Evolutionary conservation across 1,140 invertebrate genomes (phyloP).

Genomic region (Diuraphis noxia): DNA sequence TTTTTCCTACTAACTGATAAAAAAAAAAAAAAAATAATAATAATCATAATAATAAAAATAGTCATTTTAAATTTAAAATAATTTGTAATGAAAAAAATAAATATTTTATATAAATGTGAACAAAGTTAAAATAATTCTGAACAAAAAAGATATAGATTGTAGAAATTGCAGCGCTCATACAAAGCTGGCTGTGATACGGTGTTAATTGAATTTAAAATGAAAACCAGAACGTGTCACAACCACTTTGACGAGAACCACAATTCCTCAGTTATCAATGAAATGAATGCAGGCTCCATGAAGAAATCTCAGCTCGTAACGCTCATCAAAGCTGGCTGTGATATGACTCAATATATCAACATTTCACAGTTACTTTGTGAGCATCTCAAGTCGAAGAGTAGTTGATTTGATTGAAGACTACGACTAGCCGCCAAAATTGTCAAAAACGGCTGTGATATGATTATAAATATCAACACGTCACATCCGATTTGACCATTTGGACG

Average conservation of each 20-base stretch:
- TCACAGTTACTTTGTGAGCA: conserved; percentile 68
- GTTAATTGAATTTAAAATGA: conserved; percentile 39
- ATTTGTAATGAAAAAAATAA: neutral
- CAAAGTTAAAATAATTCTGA: neutral
- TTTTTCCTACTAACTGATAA: conserved; percentile 50
- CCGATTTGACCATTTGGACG: conserved; percentile 71
- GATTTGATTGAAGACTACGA: conserved; percentile 31
- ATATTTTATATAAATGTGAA: neutral
- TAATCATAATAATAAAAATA: neutral
- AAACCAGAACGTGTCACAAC: conserved; percentile 49
- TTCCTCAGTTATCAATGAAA: conserved; percentile 23
- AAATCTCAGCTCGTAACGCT: conserved; percentile 62
- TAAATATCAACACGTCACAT: conserved; percentile 74
- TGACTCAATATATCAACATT: conserved; percentile 63
- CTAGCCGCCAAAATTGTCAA: conserved; percentile 74
- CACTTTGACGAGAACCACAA: conserved; percentile 51
- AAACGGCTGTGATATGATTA: conserved; percentile 86
- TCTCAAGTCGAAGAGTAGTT: neutral
- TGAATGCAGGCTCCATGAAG: neutral
- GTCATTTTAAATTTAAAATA: neutral
- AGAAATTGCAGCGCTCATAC: conserved; percentile 50
- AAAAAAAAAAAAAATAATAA: conserved; percentile 27
- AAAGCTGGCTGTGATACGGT: conserved; percentile 53
- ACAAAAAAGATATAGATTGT: conserved; percentile 20
- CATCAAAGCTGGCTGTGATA: conserved; percentile 84